A percentile compares a stretch with the other conserved stretches of the same genome.
These are phyloP conservation scores for Eilema griseolum DNA, from an alignment of 2,888 invertebrate species.

Conservation along the genomic window DNA sequence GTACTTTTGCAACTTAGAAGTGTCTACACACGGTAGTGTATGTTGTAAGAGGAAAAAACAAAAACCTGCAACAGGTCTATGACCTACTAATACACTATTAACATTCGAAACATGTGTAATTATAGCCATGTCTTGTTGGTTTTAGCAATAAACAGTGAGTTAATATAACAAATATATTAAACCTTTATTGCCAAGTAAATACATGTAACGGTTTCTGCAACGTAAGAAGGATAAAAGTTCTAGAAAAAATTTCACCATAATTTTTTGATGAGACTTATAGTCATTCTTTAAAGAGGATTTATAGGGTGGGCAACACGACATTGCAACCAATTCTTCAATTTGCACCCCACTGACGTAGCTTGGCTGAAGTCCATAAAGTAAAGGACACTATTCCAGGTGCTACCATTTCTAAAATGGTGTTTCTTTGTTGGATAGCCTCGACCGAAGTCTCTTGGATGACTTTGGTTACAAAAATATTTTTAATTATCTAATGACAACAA, in stretches of 20 bases:
- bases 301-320: no score
- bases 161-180: neutral
- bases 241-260: neutral
- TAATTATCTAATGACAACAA: no score
- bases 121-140: constrained; percentile 6
- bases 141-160: constrained; percentile 7
- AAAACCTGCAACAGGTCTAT: constrained; percentile 15
- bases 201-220: neutral
- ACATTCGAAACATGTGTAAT: constrained; percentile 12
- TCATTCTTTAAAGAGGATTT: no score
- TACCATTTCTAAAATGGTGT: no score
- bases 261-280: no score
- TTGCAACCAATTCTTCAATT: no score
- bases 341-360: no score
- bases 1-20: neutral
- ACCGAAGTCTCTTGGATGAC: no score
- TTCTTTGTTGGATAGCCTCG: no score
- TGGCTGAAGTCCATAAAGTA: no score
- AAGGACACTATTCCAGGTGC: no score
- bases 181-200: neutral
- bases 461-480: no score
- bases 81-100: constrained; percentile 18
- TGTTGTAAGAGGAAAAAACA: constrained; percentile 1
- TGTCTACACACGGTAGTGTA: constrained; percentile 2
- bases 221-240: neutral